phyloP scores from a whole-genome alignment of 2,888 invertebrate genomes.

The Nomada hirtipes region DNA sequence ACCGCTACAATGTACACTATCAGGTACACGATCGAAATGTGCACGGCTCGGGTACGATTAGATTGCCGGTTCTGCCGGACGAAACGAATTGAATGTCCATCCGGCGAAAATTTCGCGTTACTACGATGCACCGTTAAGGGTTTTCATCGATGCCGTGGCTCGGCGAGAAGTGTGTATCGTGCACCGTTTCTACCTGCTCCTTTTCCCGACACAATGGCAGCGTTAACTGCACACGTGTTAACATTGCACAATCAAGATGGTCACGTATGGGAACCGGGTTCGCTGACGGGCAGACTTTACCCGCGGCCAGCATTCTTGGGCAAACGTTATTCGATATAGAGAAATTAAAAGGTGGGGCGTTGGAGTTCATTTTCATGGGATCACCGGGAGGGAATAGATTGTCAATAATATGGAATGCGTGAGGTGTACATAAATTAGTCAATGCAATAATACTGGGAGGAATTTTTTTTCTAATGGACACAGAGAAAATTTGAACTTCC shows the following conservation, averaged over 20 bases:
- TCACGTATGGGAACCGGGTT: constrained; percentile 27
- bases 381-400: no score
- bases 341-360: no score
- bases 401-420: no score
- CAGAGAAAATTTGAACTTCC: no score
- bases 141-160: constrained; percentile 65
- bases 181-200: constrained; percentile 9
- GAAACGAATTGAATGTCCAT: constrained; percentile 45
- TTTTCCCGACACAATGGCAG: constrained; percentile 14
- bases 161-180: constrained; percentile 38
- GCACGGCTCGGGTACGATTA: neutral
- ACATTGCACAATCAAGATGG: constrained; percentile 45
- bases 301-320: no score
- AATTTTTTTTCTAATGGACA: no score
- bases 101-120: constrained; percentile 29
- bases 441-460: no score
- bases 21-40: neutral
- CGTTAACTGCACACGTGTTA: constrained; percentile 35
- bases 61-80: constrained; percentile 14
- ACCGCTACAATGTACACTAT: no score
- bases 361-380: no score
- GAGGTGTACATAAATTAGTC: no score
- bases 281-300: no score
- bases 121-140: constrained; percentile 66
- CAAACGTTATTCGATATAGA: no score